These are phyloP conservation scores for Xiphorhynchus erythropygius DNA, from an alignment of 2,797 vertebrate species.

Conservation along the genomic window DNA sequence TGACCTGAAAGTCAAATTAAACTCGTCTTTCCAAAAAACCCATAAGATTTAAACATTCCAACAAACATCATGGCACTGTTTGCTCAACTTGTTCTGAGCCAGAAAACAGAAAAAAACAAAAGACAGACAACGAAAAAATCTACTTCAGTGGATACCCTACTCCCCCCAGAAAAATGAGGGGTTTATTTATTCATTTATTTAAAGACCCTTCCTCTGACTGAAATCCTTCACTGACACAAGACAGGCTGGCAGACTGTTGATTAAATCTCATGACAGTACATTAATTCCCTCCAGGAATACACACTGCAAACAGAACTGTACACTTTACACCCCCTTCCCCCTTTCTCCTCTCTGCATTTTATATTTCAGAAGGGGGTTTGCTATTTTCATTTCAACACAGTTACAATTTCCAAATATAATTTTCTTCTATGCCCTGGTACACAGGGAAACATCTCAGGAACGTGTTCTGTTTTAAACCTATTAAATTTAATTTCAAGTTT, in stretches of 20 bases:
- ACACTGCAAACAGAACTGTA: neutral
- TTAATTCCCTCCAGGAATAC: neutral
- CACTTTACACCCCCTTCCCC: neutral
- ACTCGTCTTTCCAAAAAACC: neutral
- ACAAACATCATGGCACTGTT: neutral
- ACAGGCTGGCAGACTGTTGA: neutral
- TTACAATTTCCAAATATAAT: neutral
- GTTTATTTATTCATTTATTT: neutral
- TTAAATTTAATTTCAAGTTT: neutral
- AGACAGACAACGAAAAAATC: neutral
- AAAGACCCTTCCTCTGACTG: neutral
- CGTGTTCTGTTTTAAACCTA: neutral
- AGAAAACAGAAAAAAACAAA: neutral
- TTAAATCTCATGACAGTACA: neutral
- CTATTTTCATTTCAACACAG: conserved; percentile 31
- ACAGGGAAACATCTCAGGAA: neutral
- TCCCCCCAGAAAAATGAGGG: too few relatives aligned
- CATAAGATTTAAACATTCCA: neutral
- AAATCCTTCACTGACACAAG: neutral
- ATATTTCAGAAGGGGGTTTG: neutral
- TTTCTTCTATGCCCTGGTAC: neutral
- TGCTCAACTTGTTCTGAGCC: neutral
- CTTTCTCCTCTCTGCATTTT: neutral
- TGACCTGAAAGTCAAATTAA: neutral
- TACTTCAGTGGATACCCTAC: neutral